phyloP scores from a whole-genome alignment of 2,888 invertebrate species.

The Polyommatus iphigenia region DNA sequence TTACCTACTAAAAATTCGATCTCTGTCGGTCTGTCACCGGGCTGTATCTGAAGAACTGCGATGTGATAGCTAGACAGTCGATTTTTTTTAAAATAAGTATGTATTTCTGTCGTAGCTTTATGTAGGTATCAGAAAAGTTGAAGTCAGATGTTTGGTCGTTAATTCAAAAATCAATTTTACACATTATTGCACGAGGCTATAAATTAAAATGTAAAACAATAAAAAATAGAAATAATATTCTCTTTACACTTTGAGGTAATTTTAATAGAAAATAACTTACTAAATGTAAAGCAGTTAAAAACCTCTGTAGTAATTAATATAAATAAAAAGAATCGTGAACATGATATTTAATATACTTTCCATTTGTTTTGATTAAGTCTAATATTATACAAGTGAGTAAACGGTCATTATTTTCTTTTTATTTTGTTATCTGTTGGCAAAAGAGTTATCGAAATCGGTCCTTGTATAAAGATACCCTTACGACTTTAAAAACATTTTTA shows the following conservation, averaged over 20 bases:
- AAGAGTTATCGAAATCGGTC: neutral
- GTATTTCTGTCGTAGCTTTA: neutral
- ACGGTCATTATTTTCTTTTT: neutral
- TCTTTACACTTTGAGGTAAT: neutral
- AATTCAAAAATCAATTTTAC: conserved; percentile 14
- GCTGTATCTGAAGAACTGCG: neutral
- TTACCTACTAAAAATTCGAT: no score
- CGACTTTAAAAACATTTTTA: no score
- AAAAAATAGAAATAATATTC: neutral
- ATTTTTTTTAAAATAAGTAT: no score
- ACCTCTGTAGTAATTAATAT: neutral
- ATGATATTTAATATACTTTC: neutral
- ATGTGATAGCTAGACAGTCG: neutral
- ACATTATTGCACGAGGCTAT: neutral
- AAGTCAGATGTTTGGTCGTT: neutral
- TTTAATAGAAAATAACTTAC: neutral
- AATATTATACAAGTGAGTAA: neutral
- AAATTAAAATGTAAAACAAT: neutral
- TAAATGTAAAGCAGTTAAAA: neutral
- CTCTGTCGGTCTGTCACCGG: no score
- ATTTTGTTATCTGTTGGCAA: neutral
- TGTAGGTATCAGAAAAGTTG: neutral
- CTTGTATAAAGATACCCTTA: neutral
- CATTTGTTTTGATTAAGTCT: neutral
- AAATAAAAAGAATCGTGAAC: neutral